Evolutionary conservation across 2,888 invertebrate species (phyloP), one percentile per base, ranked within the genome.

Genomic region (Stenodera caucasica): DNA sequence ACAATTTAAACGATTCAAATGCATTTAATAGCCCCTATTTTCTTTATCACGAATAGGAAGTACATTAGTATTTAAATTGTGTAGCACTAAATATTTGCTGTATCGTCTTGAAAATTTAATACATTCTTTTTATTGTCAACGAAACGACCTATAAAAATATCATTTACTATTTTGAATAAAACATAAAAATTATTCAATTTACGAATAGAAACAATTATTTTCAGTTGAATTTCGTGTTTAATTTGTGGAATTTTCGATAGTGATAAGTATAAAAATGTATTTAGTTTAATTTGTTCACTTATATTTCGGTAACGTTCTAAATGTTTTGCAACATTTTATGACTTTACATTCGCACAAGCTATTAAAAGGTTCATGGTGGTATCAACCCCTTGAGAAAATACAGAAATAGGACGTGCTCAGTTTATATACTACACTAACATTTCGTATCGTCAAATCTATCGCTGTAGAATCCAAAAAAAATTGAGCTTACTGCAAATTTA

Each of bases 41-140:
- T 64, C 69, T 72, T 74, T 74, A 72, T 71, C 71, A 66, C 56
- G 65, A 72, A 74, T 71, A 71, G 72, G 70, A 73, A 71, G 65
- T 70, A 67, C 72, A 74, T 74, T 74, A 74, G 72, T 70, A 70
- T 69, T 70, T 71, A 73, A 74, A 72, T 74, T 74, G 73, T 72
- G 68, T 70, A 66, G 72, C 73, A 67, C 69, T 73, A 72, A 73
- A 72, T 73, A 73, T 73, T 70, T 68, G 65, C 63, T n/a, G 67
- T 71, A 72, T 71, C 15, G 37, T 40, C 37, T 40, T 14, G 14
- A 35, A 35, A 14, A 0, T 35, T 35, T 14, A 35, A 35, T 35
- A 14, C 15, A 9, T 18, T 9, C 8, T 18, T 35, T n/a, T 14
- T n/a, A 33, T 4, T 33, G 33, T 5, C 7, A 4, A 33, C 5